Conservation (phyloP, 2,113 vertebrate genomes). For the Oophaga pumilio region DNA sequence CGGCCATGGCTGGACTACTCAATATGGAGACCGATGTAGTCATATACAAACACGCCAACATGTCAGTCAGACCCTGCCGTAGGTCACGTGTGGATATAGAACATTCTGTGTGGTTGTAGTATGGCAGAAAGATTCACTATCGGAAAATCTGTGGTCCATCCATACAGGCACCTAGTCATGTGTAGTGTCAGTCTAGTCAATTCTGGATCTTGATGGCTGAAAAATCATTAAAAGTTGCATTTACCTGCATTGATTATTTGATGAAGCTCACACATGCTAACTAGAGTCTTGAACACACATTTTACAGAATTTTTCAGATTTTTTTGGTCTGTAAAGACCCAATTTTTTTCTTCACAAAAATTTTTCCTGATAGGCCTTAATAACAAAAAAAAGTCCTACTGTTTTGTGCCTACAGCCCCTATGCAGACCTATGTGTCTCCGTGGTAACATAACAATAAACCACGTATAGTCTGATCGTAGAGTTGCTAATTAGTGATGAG, state of each 20-base stretch:
- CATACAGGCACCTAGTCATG: not conserved
- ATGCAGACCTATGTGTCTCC: not conserved
- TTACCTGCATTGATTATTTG: not conserved
- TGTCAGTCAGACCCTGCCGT: not conserved
- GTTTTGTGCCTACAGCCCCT: not conserved
- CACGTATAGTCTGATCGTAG: not conserved
- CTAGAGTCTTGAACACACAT: not conserved
- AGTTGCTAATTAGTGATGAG: too few species aligned
- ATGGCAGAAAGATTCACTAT: not conserved
- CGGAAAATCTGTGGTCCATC: not conserved
- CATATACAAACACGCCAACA: slow-evolving; percentile 48
- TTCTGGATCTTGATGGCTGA: not conserved
- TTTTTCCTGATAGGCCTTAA: too few species aligned
- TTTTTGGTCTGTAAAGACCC: too few species aligned
- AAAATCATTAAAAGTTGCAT: not conserved
- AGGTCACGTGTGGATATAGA: not conserved
- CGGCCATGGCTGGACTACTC: not conserved
- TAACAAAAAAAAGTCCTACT: not conserved
- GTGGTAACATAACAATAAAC: not conserved
- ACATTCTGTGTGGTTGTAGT: not conserved
- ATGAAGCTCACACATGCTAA: slow-evolving; percentile 18
- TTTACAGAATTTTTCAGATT: not conserved
- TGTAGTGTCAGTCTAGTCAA: not conserved
- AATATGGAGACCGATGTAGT: slow-evolving; percentile 22
- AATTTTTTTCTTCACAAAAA: too few species aligned